These are phyloP conservation scores for Deroplatys truncata DNA, from an alignment of 2,888 invertebrate genomes.

Conservation along the genomic window DNA sequence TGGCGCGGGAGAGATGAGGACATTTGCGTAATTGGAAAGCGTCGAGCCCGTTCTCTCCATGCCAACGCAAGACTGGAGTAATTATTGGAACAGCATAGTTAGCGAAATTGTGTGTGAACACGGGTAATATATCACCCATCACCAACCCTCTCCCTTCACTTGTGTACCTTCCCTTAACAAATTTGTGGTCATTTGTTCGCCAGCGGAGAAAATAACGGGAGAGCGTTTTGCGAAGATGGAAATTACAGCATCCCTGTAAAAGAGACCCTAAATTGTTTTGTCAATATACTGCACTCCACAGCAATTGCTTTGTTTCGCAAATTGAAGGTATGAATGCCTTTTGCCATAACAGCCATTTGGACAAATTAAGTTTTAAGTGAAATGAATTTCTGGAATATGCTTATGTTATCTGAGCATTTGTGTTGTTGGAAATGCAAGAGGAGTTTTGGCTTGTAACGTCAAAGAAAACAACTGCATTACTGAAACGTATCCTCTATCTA, in stretches of 20 bases:
- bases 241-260: neutral
- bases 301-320: neutral
- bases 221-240: neutral
- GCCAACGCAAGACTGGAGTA: neutral
- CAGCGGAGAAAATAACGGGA: neutral
- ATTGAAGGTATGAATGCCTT: neutral
- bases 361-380: no score
- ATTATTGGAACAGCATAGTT: constrained; percentile 15
- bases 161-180: neutral
- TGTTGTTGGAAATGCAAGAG: no score
- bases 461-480: no score
- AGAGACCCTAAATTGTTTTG: neutral
- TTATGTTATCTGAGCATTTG: no score
- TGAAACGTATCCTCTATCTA: no score
- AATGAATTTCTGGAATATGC: no score
- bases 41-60: constrained; percentile 36
- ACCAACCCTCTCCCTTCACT: neutral
- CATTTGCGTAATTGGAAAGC: constrained; percentile 50
- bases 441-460: no score
- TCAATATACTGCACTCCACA: neutral
- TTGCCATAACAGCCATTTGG: no score
- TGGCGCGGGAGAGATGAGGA: constrained; percentile 33
- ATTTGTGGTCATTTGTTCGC: constrained; percentile 18
- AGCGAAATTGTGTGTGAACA: constrained; percentile 3
- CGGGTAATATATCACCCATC: constrained; percentile 2